These are phyloP conservation scores for Agrenia bidenticulata DNA, from an alignment of 2,888 invertebrate species.

Conservation along the genomic window DNA sequence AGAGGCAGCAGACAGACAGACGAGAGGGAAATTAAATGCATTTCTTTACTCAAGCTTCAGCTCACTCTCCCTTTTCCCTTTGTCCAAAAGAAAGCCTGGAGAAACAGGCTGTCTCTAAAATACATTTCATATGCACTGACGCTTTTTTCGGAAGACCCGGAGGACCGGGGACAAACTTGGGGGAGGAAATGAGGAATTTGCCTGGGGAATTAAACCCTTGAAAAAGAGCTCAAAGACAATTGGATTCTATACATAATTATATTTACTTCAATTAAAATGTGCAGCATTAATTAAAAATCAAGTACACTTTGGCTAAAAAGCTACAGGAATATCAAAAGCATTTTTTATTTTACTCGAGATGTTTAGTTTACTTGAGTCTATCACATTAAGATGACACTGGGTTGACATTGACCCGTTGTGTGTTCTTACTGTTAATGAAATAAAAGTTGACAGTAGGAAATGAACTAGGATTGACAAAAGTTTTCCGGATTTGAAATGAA, in stretches of 20 bases:
- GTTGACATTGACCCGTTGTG: too few species aligned
- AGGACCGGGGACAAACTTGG: background rate
- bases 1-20: too few species aligned
- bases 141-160: background rate
- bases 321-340: too few species aligned
- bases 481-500: background rate
- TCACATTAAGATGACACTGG: too few species aligned
- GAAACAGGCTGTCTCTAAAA: background rate
- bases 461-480: background rate
- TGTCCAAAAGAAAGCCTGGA: conserved; percentile 2
- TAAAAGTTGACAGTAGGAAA: background rate
- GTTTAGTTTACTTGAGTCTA: too few species aligned
- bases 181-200: background rate
- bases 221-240: too few species aligned
- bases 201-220: background rate
- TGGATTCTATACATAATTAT: too few species aligned
- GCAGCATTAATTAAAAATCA: too few species aligned
- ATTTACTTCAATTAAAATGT: too few species aligned
- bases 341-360: too few species aligned
- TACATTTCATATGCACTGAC: background rate
- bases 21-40: conserved; percentile 2
- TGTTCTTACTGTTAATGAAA: too few species aligned
- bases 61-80: background rate
- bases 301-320: too few species aligned
- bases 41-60: conserved; percentile 4